phyloP scores from a whole-genome alignment of 2,888 invertebrate species.

The Cynaeus angustus region DNA sequence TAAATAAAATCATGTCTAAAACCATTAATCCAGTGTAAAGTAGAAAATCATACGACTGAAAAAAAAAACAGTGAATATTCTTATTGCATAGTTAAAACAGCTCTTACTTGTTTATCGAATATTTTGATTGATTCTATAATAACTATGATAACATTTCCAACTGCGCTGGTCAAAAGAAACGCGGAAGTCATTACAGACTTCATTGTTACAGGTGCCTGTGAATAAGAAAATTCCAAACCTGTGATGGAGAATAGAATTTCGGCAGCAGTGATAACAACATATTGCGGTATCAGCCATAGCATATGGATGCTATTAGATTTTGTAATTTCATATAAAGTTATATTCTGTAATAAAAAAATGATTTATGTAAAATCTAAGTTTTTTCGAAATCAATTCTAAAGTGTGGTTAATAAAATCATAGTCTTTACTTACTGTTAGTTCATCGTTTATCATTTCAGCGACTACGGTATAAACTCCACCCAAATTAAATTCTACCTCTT shows the following conservation, averaged over 20 bases:
- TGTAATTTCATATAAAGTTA: constrained; percentile 70
- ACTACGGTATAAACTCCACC: constrained; percentile 81
- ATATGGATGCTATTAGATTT: constrained; percentile 85
- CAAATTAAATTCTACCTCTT: constrained; percentile 68
- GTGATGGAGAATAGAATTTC: constrained; percentile 98
- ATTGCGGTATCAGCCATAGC: constrained; percentile 92
- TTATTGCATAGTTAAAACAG: too few relatives aligned
- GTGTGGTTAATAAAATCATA: too few relatives aligned
- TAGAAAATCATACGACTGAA: constrained; percentile 90
- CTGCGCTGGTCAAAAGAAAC: constrained; percentile 93
- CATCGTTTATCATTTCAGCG: constrained; percentile 54
- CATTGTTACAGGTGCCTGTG: constrained; percentile 94
- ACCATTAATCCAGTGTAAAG: constrained; percentile 91
- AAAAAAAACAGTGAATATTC: too few relatives aligned
- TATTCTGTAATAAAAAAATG: neutral
- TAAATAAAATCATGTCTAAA: constrained; percentile 87
- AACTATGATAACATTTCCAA: constrained; percentile 95
- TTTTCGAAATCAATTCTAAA: too few relatives aligned
- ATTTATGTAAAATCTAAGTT: too few relatives aligned
- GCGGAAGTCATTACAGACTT: constrained; percentile 94
- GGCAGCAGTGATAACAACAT: constrained; percentile 91
- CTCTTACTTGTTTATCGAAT: constrained; percentile 82
- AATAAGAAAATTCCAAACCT: constrained; percentile 96
- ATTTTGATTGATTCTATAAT: constrained; percentile 87
- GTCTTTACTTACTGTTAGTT: neutral